Base-by-base conservation (phyloP, 1,140 invertebrate genomes). In the Ips typographus region DNA sequence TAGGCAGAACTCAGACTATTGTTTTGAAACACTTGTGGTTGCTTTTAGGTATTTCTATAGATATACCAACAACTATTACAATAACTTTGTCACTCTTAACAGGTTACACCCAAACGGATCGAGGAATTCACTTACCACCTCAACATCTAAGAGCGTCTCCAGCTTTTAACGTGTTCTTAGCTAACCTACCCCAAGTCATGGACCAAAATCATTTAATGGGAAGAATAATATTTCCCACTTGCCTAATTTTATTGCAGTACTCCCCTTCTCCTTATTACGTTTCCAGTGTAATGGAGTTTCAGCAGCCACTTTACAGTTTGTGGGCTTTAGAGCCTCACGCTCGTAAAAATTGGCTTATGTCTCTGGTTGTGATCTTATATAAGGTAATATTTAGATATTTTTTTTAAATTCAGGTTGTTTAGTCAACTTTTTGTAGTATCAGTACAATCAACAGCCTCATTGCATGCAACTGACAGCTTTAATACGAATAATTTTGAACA, bases 201-300 rank as follows among this genome's bases (percentile, higher is more conserved):
- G 95, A 99, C 80, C 92, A 95, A 77, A 98, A 99, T 82, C 94
- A 96, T 78, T 80, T 90, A 44, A 94, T 98, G 84, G 95, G 95
- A 1, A 91, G 89, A 73, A 85, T 89, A 36, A 88, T 99, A 43
- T 85, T 98, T 8, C 89, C 94, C 6, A 92, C 94, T 0, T 89
- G 92, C 5, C 81, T 98, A 51, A 86, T 94, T 40, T 83, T 99
- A 22, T 84, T 99, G 47, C 90, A 97, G 76, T 96, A 95, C 81
- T 89, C 90, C 63, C 93, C 95, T 0, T 91, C 92, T 66, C 93
- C 93, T 6, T 87, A 85, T 71, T 83, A 86, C 68, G 75, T 80
- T 55, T 70, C 77, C 37, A 80, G 80, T 41, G 77, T 79, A 4
- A 79, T 81, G 36, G 84, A 85, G 71, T 84, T 84, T 77, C 83